Percentiles rank a stretch among this genome's conserved stretches.
phyloP scores from a whole-genome alignment of 2,888 invertebrate genomes.

The Cistogaster globosa region DNA sequence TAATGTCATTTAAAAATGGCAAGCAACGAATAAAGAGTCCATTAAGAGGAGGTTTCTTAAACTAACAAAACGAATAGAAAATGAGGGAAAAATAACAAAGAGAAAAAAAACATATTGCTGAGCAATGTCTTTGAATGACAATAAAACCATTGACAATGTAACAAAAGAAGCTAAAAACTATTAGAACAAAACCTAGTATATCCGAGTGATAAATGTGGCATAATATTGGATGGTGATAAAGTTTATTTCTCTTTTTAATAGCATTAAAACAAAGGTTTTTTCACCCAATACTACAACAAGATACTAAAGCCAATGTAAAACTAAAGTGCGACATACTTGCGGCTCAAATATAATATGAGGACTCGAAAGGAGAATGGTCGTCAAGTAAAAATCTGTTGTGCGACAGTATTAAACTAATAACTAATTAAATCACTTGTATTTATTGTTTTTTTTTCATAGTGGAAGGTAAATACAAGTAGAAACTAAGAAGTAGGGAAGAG shows the following conservation, averaged over 20 bases:
- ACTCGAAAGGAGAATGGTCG: no score
- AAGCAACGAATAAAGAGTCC: constrained; percentile 34
- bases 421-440: no score
- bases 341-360: no score
- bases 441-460: no score
- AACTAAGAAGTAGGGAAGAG: no score
- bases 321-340: no score
- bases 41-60: constrained; percentile 41
- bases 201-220: not conserved
- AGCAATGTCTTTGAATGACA: constrained; percentile 66
- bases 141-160: constrained; percentile 56
- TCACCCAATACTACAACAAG: no score
- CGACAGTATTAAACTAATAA: no score
- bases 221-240: constrained; percentile 5
- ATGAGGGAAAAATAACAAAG: not conserved
- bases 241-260: not conserved
- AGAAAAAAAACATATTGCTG: constrained; percentile 56
- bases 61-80: constrained; percentile 24
- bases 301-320: no score
- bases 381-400: no score
- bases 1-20: constrained; percentile 12
- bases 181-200: constrained; percentile 7
- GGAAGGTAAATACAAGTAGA: no score
- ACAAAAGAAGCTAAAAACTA: constrained; percentile 36
- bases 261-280: no score